Base-by-base conservation (phyloP, 2,888 invertebrate species). In the Boloria euphrosyne region DNA sequence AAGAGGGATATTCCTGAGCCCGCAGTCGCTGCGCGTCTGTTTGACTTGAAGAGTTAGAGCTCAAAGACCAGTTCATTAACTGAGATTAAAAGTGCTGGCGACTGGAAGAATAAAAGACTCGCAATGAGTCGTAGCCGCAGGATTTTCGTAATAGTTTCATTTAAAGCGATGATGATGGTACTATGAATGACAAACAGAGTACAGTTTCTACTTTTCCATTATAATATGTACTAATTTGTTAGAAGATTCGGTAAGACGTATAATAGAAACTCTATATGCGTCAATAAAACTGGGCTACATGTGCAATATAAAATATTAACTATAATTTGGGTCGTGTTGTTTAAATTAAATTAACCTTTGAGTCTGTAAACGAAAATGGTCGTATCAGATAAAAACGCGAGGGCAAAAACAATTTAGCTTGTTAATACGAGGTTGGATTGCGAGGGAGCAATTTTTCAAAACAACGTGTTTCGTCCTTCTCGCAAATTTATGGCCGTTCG, bases 51-150 rank as follows among this genome's bases (percentile, higher is more conserved):
- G 31, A 54, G 47, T 18, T 57, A 27, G 50, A 62, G 59, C 69
- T 66, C 63, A 66, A 69, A 69, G 69, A 63, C 57, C 57, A 57
- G 50, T 66, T 64, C 63, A 66, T 68, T 68, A 63, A 46, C 38
- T 47, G 58, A 68, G 62, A 68, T 64, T 60, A 66, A 66, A 66
- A 62, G 31, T 43, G 44, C 27, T 16, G 55, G 2, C 27, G n/a
- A 31, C 57, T 46, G 43, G 4, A 57, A 57, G 22, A 57, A 49
- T 46, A 61, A 50, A 50, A 55, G 44, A 58, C 38, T 63, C 47
- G 43, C 63, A 18, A 27, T 7, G 13, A 27, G 22, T 18, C 61
- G 18, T 57, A 27, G 44, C 22, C n/a, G 44, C 27, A 10, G 46
- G 57, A 46, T 46, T 57, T 57, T 27, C 4, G 4, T n/a, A 44